phyloP scores from a whole-genome alignment of 2,888 invertebrate genomes.

The Rhingia rostrata region DNA sequence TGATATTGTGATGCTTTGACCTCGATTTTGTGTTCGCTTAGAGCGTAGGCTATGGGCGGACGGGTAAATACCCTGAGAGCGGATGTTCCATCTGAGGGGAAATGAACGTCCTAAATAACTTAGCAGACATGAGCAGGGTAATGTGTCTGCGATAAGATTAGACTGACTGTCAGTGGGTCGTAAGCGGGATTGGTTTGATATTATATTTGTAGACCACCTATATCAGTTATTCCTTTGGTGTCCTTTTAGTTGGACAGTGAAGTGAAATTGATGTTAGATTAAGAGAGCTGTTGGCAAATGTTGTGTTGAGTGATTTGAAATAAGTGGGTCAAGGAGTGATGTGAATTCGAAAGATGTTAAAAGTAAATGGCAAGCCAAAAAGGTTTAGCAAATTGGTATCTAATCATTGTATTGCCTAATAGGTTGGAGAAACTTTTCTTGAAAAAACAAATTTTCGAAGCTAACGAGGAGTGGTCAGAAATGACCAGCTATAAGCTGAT shows the following conservation, averaged over 20 bases:
- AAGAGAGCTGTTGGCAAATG: not conserved
- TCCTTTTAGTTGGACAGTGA: not conserved
- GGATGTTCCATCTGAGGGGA: slow-evolving; percentile 19
- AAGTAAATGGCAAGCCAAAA: not conserved
- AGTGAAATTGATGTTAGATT: slow-evolving; percentile 11
- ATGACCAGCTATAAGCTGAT: too few relatives aligned
- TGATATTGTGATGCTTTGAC: slow-evolving; percentile 42
- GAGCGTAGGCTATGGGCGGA: not conserved
- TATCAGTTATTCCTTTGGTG: not conserved
- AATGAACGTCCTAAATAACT: slow-evolving; percentile 55
- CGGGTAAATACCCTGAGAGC: not conserved
- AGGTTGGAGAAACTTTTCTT: too few relatives aligned
- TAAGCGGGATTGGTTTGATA: too few relatives aligned
- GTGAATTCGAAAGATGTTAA: not conserved
- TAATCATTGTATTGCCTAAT: too few relatives aligned
- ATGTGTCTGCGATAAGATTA: slow-evolving; percentile 23
- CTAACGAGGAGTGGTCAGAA: too few relatives aligned
- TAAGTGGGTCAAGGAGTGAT: slow-evolving; percentile 26
- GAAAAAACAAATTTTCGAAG: too few relatives aligned
- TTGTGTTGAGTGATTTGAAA: slow-evolving; percentile 15
- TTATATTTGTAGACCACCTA: too few relatives aligned
- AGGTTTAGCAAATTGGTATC: too few relatives aligned
- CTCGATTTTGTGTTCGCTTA: slow-evolving; percentile 36
- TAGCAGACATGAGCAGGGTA: slow-evolving; percentile 54
- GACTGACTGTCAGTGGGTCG: not conserved